phyloP scores from a whole-genome alignment of 1,140 invertebrate species.

The Drosophila watanabei region DNA sequence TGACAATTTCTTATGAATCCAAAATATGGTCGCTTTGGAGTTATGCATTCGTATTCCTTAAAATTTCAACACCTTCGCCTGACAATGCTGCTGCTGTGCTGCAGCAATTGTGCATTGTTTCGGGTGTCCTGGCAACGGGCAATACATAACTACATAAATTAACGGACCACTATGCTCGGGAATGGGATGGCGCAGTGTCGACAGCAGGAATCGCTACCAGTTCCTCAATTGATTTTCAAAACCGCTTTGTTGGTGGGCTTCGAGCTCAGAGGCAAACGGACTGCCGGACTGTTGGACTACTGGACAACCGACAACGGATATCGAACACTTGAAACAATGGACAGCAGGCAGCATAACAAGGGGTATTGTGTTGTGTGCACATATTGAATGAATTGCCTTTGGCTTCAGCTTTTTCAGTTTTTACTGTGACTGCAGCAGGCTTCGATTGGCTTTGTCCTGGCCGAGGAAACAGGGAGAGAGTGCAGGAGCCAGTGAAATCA shows the following conservation, averaged over 20 bases:
- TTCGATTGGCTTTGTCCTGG: conserved; percentile 54
- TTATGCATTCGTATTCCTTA: conserved; percentile 15
- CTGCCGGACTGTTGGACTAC: conserved; percentile 7
- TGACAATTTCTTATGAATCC: not conserved
- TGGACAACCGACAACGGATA: conserved; percentile 23
- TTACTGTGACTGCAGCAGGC: conserved; percentile 16
- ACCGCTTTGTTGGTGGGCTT: conserved; percentile 71
- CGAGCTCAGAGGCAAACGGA: conserved; percentile 35
- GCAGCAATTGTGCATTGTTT: conserved; percentile 64
- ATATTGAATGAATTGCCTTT: conserved; percentile 78
- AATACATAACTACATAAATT: conserved; percentile 76
- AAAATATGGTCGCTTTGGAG: not conserved
- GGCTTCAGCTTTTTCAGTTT: conserved; percentile 38
- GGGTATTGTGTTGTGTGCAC: conserved; percentile 60
- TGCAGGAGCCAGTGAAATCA: conserved; percentile 40
- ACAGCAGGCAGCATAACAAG: conserved; percentile 55
- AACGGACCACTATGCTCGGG: conserved; percentile 55
- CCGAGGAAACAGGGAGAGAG: conserved; percentile 6
- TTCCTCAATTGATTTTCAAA: conserved; percentile 78
- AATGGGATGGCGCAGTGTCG: conserved; percentile 57
- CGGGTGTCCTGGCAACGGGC: conserved; percentile 35
- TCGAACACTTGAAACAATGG: conserved; percentile 16
- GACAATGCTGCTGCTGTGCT: conserved; percentile 17
- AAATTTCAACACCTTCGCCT: conserved; percentile 63
- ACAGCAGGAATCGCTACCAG: conserved; percentile 79